phyloP scores from a whole-genome alignment of 37 sponge, comb jelly and placozoan species.

The Haliclona indistincta region DNA sequence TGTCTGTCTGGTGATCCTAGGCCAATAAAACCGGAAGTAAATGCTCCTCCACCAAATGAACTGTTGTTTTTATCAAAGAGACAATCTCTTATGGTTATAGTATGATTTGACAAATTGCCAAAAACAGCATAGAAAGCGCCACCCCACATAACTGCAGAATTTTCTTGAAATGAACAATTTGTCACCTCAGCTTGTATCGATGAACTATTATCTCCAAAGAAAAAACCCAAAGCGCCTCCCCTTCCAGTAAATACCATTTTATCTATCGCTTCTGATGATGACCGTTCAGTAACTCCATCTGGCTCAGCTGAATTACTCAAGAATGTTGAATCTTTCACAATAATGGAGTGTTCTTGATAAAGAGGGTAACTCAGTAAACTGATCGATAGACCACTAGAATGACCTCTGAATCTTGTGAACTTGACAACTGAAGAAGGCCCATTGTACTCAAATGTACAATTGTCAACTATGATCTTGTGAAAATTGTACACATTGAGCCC shows the following conservation, averaged over 20 bases:
- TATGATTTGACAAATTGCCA: conserved; percentile 14
- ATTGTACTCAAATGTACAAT: conserved; percentile 27
- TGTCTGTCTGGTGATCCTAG: no score
- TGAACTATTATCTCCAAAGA: not conserved
- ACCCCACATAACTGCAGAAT: conserved; percentile 36
- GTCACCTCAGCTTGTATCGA: conserved; percentile 6
- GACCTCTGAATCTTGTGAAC: conserved; percentile 16
- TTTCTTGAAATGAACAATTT: conserved; percentile 25
- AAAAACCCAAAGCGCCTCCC: conserved; percentile 17
- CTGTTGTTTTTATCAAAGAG: conserved; percentile 5
- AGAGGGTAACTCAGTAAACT: no score
- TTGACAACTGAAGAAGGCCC: not conserved
- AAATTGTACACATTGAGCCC: conserved; percentile 49
- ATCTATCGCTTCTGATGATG: not conserved
- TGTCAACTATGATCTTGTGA: conserved; percentile 3
- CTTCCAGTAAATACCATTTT: conserved; percentile 10
- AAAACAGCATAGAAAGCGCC: conserved; percentile 27
- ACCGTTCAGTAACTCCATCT: no score
- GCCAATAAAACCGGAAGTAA: no score
- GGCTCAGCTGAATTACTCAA: no score
- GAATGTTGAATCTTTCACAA: no score
- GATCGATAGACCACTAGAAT: conserved; percentile 39
- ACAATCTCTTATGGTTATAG: not conserved
- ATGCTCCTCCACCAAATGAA: no score
- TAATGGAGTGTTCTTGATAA: no score